These are phyloP conservation scores for Zaprionus davidi DNA, from an alignment of 1,140 invertebrate species.

Conservation along the genomic window DNA sequence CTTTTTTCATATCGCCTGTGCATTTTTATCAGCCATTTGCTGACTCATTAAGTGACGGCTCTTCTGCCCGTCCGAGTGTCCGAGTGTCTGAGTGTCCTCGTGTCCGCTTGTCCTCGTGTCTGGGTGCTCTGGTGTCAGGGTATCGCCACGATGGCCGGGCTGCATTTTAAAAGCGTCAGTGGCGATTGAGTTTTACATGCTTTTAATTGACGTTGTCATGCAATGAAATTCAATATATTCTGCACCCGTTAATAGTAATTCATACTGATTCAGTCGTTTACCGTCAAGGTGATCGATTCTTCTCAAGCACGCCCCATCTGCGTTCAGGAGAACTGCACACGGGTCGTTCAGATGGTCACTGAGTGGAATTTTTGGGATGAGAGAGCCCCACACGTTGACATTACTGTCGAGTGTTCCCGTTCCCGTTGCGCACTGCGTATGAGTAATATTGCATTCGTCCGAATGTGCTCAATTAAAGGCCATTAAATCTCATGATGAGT, in stretches of 20 bases:
- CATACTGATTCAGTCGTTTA: conserved; percentile 52
- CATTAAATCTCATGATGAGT: neutral
- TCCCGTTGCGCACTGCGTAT: conserved; percentile 1
- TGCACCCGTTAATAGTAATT: conserved; percentile 75
- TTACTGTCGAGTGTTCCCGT: neutral
- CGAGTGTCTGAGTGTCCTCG: neutral
- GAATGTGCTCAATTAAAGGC: neutral
- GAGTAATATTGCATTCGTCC: conserved; percentile 4
- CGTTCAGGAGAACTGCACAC: neutral
- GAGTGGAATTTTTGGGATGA: neutral
- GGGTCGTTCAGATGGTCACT: conserved; percentile 1
- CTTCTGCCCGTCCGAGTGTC: conserved; percentile 21
- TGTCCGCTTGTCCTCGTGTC: neutral
- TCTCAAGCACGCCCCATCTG: conserved; percentile 49
- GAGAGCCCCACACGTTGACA: neutral
- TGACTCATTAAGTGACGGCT: conserved; percentile 72
- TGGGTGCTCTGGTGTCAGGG: conserved; percentile 13
- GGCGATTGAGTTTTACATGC: conserved; percentile 83
- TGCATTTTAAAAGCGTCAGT: conserved; percentile 81
- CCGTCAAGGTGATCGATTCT: conserved; percentile 3
- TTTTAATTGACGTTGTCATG: conserved; percentile 83
- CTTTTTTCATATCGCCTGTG: conserved; percentile 64
- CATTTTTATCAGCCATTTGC: conserved; percentile 83
- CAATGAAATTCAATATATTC: conserved; percentile 84
- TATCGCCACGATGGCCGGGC: conserved; percentile 49